Evolutionary conservation across 2,113 vertebrate species (phyloP), one percentile per base, ranked within the genome.

Genomic region (Oryzias woworae): DNA sequence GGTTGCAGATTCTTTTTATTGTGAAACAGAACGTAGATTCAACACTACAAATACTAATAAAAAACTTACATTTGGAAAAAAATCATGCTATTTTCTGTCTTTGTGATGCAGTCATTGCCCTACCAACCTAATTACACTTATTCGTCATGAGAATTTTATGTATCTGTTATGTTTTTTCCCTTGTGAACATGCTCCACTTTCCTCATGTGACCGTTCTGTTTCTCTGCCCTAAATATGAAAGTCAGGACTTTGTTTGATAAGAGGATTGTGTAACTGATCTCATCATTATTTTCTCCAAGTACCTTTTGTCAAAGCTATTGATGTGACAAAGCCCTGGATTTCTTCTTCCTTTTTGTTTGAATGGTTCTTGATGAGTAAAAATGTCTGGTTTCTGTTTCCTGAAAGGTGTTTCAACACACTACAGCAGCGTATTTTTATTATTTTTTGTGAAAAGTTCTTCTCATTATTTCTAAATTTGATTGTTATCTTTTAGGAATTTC

Each of bases 251-350:
- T 20, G 8, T 69, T n/a, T 53, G 1, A 14, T 49, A 26, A 62
- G 22, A 58, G 4, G n/a, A 50, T 67, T 71, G n/a, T 61, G 54
- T 36, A 61, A 71, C 49, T 45, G 36, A 54, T 49, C 13, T 42
- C 17, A 17, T 28, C 7, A 57, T 8, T n/a, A 18, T 1, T 2
- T 20, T 26, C 4, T 7, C 10, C 16, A 12, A 15, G 0, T 4
- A 20, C 17, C 20, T 12, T 60, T 26, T n/a, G 4, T 24, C 24
- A 17, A 41, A 31, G 15, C 49, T 49, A 44, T 59, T n/a, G n/a
- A 44, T 60, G 36, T 58, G 22, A 5, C 13, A 14, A 47, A 42
- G 12, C 17, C 4, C 2, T 66, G n/a, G 18, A 22, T 47, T 26
- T 42, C 26, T 26, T 26, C 5, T 3, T 5, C 26, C 3, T 26